Evolutionary conservation across 2,113 vertebrate species (phyloP).

Genomic region (Labeo catla): DNA sequence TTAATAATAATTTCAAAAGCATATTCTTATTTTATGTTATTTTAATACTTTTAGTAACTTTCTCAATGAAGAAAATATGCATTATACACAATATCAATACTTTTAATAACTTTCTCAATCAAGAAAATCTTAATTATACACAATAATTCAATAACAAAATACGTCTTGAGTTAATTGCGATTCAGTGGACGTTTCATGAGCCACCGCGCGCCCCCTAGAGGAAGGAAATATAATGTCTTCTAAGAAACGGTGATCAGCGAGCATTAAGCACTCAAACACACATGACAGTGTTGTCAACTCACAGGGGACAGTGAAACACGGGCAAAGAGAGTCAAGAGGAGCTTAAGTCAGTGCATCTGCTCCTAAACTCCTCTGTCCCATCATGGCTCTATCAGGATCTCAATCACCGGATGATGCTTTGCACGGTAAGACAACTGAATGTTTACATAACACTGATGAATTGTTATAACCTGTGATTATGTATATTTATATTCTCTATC

Average conservation of each 20-base stretch:
- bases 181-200: neutral
- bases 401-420: constrained; percentile 72
- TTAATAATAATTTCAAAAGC: neutral
- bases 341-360: constrained; percentile 2
- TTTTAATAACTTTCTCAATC: too few relatives aligned
- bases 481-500: neutral
- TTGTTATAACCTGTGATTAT: neutral
- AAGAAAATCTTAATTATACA: too few relatives aligned
- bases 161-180: neutral
- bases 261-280: neutral
- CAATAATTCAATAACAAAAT: neutral
- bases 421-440: constrained; percentile 66
- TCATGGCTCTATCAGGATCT: constrained; percentile 56
- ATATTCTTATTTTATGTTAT: neutral
- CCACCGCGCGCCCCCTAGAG: constrained; percentile 12
- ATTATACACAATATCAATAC: too few relatives aligned
- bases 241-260: neutral
- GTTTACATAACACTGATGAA: neutral
- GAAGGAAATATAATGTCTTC: accelerated
- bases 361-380: constrained; percentile 53
- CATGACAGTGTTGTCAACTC: neutral
- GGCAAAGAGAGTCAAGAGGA: neutral
- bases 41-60: neutral
- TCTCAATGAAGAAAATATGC: too few relatives aligned
- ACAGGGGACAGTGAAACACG: neutral